phyloP scores from a whole-genome alignment of 2,113 vertebrate genomes.

The Brachyistius frenatus region DNA sequence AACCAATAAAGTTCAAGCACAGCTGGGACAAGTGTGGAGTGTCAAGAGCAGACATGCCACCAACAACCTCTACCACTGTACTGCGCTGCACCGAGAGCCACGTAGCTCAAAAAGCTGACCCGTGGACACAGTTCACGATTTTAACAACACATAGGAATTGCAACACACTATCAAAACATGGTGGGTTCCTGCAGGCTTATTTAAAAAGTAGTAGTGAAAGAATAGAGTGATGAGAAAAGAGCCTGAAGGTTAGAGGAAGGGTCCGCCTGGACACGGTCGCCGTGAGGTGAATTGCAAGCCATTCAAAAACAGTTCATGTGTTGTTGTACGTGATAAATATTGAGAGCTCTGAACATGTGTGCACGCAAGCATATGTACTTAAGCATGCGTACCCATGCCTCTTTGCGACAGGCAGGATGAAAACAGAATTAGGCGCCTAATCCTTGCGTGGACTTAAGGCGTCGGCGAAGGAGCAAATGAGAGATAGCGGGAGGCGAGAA shows the following conservation, averaged over 20 bases:
- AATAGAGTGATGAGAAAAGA: neutral
- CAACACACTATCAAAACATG: slow-evolving; percentile 17
- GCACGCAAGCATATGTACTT: slow-evolving; percentile 56
- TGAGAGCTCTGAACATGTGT: slow-evolving; percentile 31
- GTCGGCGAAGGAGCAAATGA: slow-evolving; percentile 54
- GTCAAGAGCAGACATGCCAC: slow-evolving; percentile 4
- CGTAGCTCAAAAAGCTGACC: neutral
- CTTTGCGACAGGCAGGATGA: slow-evolving; percentile 62
- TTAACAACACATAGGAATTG: neutral
- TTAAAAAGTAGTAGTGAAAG: neutral
- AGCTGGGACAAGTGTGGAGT: neutral
- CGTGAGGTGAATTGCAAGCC: slow-evolving; percentile 11
- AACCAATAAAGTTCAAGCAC: slow-evolving; percentile 5
- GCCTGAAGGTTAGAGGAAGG: neutral
- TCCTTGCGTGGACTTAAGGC: slow-evolving; percentile 68
- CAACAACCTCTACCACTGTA: neutral
- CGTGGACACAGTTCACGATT: neutral
- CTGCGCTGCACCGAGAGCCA: neutral
- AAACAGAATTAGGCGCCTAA: slow-evolving; percentile 71
- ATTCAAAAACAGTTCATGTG: slow-evolving; percentile 4
- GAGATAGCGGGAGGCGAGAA: slow-evolving; percentile 18
- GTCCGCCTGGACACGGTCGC: slow-evolving; percentile 9
- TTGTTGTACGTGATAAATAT: slow-evolving; percentile 28
- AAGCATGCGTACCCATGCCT: slow-evolving; percentile 52
- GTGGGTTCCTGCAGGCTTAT: slow-evolving; percentile 11